These are phyloP conservation scores for Caretta caretta DNA, from an alignment of 2,113 vertebrate genomes.

Conservation along the genomic window DNA sequence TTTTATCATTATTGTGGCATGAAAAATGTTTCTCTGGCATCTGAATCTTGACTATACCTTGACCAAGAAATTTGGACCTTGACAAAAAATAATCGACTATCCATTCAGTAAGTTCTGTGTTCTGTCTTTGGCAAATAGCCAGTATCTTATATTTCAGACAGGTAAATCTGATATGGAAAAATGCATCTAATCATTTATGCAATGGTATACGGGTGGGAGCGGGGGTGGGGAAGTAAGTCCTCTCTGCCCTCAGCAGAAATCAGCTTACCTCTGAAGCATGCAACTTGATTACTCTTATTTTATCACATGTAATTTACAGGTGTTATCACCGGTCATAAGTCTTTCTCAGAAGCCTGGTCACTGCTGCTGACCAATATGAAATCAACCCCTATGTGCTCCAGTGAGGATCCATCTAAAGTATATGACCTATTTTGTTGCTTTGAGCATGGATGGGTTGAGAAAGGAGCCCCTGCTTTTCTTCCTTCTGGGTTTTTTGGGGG, in stretches of 20 bases:
- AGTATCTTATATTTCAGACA: background rate
- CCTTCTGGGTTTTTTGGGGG: background rate
- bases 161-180: background rate
- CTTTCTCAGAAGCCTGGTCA: background rate
- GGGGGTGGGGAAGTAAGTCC: background rate
- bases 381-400: background rate
- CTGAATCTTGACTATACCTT: no score
- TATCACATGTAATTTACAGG: background rate
- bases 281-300: background rate
- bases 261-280: background rate
- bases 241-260: background rate
- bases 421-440: background rate
- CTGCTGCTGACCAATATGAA: background rate
- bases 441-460: background rate
- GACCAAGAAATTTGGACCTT: no score
- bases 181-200: background rate
- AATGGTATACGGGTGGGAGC: rapidly evolving
- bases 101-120: background rate
- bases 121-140: background rate
- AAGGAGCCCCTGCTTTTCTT: background rate
- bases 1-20: no score
- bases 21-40: no score
- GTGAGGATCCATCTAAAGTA: background rate
- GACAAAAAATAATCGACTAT: no score
- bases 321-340: background rate